Percentiles rank a stretch among this genome's conserved stretches.
These are phyloP conservation scores for Brenthis daphne DNA, from an alignment of 2,888 invertebrate species.

Conservation along the genomic window DNA sequence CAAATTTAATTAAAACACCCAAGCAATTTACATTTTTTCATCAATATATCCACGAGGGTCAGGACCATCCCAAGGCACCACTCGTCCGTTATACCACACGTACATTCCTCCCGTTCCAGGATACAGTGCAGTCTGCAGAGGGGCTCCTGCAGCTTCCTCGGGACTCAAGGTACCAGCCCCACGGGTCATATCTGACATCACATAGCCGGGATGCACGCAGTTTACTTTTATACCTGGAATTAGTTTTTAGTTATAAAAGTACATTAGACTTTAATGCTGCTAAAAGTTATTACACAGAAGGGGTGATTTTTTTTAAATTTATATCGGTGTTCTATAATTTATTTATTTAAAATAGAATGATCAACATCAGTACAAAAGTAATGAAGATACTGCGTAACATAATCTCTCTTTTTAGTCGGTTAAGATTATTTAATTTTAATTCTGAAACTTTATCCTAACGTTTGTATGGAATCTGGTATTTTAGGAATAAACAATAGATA, in stretches of 20 bases:
- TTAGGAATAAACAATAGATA: too few relatives aligned
- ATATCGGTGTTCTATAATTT: neutral
- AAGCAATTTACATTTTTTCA: slow-evolving; percentile 43
- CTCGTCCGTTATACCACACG: slow-evolving; percentile 62
- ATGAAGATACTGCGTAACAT: too few relatives aligned
- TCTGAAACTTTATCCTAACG: too few relatives aligned
- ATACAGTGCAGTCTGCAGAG: slow-evolving; percentile 50
- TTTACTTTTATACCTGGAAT: slow-evolving; percentile 61
- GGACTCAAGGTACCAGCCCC: slow-evolving; percentile 61
- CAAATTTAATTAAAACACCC: neutral
- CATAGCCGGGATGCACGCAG: slow-evolving; percentile 74
- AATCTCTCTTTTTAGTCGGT: too few relatives aligned
- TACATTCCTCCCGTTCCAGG: slow-evolving; percentile 53
- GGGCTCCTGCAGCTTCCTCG: slow-evolving; percentile 53
- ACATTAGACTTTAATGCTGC: too few relatives aligned
- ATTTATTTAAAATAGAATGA: neutral
- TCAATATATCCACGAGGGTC: slow-evolving; percentile 70
- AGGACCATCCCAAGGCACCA: slow-evolving; percentile 66
- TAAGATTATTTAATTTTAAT: too few relatives aligned
- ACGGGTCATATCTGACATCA: slow-evolving; percentile 70
- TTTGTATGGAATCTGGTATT: too few relatives aligned
- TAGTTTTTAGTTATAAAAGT: too few relatives aligned
- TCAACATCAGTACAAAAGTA: neutral
- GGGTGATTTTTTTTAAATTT: too few relatives aligned
- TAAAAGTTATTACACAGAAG: too few relatives aligned